Percentiles rank a stretch among this genome's conserved stretches.
These are phyloP conservation scores for Epinotia ramella DNA, from an alignment of 2,888 invertebrate species.

Conservation along the genomic window DNA sequence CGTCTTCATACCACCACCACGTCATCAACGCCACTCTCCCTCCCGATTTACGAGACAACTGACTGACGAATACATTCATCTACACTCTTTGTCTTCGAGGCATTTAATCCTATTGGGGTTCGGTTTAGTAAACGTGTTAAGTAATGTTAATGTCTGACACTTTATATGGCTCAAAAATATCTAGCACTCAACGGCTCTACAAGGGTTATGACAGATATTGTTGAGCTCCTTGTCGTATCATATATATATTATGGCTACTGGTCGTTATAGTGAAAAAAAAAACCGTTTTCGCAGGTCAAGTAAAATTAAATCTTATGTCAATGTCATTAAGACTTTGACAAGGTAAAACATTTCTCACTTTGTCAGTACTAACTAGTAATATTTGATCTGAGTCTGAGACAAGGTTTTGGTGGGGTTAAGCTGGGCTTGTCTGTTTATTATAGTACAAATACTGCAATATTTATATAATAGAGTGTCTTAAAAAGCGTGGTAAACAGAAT, in stretches of 20 bases:
- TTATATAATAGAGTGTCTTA: background rate
- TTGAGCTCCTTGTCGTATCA: background rate
- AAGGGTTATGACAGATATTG: no score
- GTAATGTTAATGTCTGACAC: no score
- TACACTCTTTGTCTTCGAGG: background rate
- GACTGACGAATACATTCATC: background rate
- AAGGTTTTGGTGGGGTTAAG: background rate
- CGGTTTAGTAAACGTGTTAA: no score
- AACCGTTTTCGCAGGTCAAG: no score
- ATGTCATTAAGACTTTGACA: no score
- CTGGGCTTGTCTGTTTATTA: background rate
- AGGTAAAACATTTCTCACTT: no score
- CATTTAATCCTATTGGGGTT: background rate
- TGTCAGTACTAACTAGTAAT: no score
- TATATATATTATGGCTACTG: background rate
- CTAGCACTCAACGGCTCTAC: background rate
- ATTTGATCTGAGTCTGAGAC: background rate
- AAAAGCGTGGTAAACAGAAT: no score
- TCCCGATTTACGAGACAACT: background rate
- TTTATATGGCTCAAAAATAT: no score
- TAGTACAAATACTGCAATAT: background rate
- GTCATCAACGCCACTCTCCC: background rate
- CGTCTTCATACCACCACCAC: background rate
- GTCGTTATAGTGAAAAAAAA: no score
- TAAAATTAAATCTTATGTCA: no score